Base-by-base conservation (phyloP, 2,113 vertebrate genomes). In the Pterocles gutturalis region DNA sequence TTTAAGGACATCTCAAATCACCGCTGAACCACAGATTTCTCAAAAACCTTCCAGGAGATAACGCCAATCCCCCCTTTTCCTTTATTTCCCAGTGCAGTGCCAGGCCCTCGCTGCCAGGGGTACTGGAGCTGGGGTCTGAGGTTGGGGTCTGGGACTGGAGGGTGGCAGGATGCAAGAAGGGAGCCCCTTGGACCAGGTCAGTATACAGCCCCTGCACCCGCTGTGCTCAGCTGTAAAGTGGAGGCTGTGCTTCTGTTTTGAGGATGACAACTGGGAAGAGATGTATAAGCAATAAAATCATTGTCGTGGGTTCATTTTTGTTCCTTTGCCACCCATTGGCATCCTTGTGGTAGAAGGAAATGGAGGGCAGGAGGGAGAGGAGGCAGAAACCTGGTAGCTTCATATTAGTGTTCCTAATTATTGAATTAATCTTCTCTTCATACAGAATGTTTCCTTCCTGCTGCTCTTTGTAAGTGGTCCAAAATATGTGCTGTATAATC, bases 161-260 rank as follows among this genome's bases (percentile, higher is more conserved):
- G 29, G 29, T 80, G 26, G 31, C 19, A 10, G 55, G 29, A 11
- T 13, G 29, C 1, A 2, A 2, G 60, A 16, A 66, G 20, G 78
- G 45, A 51, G 22, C 38, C 60, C 46, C 17, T 28, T 10, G 34
- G 64, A 25, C 19, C 3, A 1, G 78, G 54, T 9, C 62, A 83
- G 69, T 45, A 57, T 46, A 14, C 0, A 0, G 38, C 45, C 70
- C 76, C 69, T 2, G 5, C 24, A 51, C 49, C 49, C 13, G 49
- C 49, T 51, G 8, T 0, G 0, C 71, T 58, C 55, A n/a, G 70
- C 76, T 66, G 70, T 41, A 18, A 5, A 17, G 10, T 3, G 31
- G 24, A 49, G 31, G 7, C 13, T 5, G 13, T 21, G n/a, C 38
- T 86, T 38, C 38, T 48, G 26, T n/a, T 84, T 21, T 7, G 41